Evolutionary conservation across 2,888 invertebrate genomes (phyloP).

Genomic region (Brenthis ino): DNA sequence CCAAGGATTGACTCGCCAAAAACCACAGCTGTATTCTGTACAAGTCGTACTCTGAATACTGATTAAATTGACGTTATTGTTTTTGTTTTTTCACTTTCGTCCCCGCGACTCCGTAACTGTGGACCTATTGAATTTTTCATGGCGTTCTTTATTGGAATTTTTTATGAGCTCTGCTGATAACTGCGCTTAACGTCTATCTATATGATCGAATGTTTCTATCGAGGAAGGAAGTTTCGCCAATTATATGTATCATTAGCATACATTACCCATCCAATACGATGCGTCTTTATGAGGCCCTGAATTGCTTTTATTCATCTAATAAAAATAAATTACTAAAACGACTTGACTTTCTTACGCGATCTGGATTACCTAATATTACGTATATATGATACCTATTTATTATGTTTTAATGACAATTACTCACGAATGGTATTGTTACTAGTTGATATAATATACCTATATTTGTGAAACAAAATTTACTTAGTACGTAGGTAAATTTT

Average conservation of each 20-base stretch:
- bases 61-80: slow-evolving; percentile 75
- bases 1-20: slow-evolving; percentile 64
- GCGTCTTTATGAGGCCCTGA: slow-evolving; percentile 63
- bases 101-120: slow-evolving; percentile 52
- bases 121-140: slow-evolving; percentile 79
- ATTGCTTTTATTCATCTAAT: slow-evolving; percentile 69
- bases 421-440: no score
- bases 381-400: no score
- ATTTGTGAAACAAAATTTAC: no score
- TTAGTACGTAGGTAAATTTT: no score
- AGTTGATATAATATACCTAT: no score
- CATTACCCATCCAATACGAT: slow-evolving; percentile 68
- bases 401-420: no score
- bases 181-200: slow-evolving; percentile 59
- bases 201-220: slow-evolving; percentile 60
- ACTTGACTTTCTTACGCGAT: slow-evolving; percentile 27
- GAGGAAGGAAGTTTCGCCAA: slow-evolving; percentile 70
- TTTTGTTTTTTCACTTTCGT: slow-evolving; percentile 73
- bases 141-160: slow-evolving; percentile 64
- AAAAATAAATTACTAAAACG: slow-evolving; percentile 69
- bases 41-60: slow-evolving; percentile 70
- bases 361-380: not conserved
- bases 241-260: slow-evolving; percentile 73
- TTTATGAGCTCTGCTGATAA: slow-evolving; percentile 61
- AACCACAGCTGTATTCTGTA: slow-evolving; percentile 72